Conservation (phyloP, 2,888 invertebrate genomes). For the Octodonta nipae region DNA sequence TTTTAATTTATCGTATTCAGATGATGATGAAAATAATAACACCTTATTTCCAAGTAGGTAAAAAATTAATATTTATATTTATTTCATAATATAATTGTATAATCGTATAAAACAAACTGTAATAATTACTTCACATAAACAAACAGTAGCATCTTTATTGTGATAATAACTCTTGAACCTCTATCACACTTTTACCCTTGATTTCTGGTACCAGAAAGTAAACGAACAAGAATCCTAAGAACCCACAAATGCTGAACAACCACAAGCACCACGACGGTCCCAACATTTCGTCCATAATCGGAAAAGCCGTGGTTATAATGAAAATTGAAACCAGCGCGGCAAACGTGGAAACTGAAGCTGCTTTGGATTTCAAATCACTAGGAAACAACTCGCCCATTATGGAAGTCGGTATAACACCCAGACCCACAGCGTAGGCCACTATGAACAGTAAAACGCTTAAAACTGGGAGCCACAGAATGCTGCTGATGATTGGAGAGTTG, state of each 20-base stretch:
- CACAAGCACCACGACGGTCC: slow-evolving; percentile 18
- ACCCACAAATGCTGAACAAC: slow-evolving; percentile 14
- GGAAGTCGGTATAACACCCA: not conserved
- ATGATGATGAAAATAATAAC: too few relatives aligned
- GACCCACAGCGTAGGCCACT: not conserved
- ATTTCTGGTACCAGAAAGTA: slow-evolving; percentile 18
- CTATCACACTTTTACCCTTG: slow-evolving; percentile 18
- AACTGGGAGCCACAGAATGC: slow-evolving; percentile 55
- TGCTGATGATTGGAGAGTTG: not conserved
- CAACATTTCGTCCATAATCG: not conserved
- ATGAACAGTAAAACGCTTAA: not conserved
- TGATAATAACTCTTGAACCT: slow-evolving; percentile 15
- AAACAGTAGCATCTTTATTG: too few relatives aligned
- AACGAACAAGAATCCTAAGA: slow-evolving; percentile 14
- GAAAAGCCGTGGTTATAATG: not conserved
- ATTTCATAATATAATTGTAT: too few relatives aligned
- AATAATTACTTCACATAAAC: too few relatives aligned
- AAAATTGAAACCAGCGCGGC: not conserved
- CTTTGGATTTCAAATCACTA: not conserved
- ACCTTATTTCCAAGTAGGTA: too few relatives aligned
- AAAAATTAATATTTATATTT: too few relatives aligned
- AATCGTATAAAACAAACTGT: too few relatives aligned
- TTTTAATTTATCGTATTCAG: too few relatives aligned
- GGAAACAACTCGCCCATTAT: not conserved
- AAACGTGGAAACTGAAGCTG: not conserved